Conservation (phyloP, 2,797 vertebrate species). For the Poeciliopsis turneri region DNA sequence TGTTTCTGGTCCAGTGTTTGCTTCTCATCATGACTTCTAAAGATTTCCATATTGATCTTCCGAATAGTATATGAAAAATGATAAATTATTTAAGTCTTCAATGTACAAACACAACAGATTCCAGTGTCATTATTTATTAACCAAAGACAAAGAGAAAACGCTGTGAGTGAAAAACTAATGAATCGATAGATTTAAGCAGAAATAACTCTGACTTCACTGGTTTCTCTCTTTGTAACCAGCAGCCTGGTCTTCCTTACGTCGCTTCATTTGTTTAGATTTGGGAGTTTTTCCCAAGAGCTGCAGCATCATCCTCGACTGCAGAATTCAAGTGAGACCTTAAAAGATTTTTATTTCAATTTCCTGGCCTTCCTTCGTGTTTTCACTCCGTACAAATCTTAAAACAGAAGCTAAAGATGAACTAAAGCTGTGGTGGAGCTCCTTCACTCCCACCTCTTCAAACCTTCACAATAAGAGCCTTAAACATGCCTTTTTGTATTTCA, state of each 20-base stretch:
- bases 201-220: neutral
- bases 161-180: neutral
- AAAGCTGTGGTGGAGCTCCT: too few relatives aligned
- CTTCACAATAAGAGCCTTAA: too few relatives aligned
- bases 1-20: neutral
- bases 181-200: neutral
- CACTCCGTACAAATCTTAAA: neutral
- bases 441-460: too few relatives aligned
- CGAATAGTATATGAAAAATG: neutral
- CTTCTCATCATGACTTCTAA: neutral
- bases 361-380: neutral
- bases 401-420: neutral
- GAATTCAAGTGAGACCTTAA: neutral
- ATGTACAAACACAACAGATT: neutral
- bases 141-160: neutral
- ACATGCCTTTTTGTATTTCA: too few relatives aligned
- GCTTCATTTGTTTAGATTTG: neutral
- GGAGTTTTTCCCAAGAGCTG: too few relatives aligned
- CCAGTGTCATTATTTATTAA: neutral
- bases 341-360: neutral
- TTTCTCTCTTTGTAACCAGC: neutral
- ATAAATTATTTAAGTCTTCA: neutral
- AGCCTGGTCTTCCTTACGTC: neutral
- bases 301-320: too few relatives aligned
- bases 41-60: constrained; percentile 2